A percentile compares a stretch with the other conserved stretches of the same genome.
Conservation (phyloP, 2,113 vertebrate species). For the Cygnus buccinator region DNA sequence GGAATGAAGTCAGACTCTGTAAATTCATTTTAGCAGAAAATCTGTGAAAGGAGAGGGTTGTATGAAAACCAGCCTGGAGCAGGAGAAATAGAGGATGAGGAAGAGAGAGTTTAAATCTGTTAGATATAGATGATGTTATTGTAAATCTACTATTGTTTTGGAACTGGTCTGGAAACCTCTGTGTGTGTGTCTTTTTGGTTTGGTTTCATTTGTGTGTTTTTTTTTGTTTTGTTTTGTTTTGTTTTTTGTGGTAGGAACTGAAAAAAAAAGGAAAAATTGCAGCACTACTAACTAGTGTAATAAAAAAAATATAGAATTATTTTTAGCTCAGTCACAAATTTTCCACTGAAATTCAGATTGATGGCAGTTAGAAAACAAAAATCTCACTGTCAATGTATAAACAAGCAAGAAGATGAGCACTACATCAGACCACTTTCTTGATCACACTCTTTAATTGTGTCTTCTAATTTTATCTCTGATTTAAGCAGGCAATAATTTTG, state of each 20-base stretch:
- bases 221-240: too few species aligned
- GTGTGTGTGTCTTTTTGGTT: not conserved
- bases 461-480: not conserved
- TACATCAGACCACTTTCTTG: not conserved
- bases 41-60: not conserved
- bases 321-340: constrained; percentile 29
- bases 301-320: not conserved
- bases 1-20: not conserved
- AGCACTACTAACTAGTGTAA: not conserved
- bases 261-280: not conserved
- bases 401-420: not conserved
- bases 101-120: not conserved
- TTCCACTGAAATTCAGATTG: constrained; percentile 9
- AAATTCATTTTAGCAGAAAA: constrained; percentile 5
- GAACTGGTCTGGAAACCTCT: not conserved
- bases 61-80: not conserved
- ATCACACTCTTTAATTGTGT: not conserved
- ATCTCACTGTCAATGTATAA: not conserved
- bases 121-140: not conserved
- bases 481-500: not conserved
- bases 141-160: not conserved
- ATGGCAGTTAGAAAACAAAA: constrained; percentile 21
- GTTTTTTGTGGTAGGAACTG: not conserved
- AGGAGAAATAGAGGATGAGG: not conserved
- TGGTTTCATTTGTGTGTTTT: too few species aligned